Base-by-base conservation (phyloP, 2,888 invertebrate genomes). In the Salticus scenicus region DNA sequence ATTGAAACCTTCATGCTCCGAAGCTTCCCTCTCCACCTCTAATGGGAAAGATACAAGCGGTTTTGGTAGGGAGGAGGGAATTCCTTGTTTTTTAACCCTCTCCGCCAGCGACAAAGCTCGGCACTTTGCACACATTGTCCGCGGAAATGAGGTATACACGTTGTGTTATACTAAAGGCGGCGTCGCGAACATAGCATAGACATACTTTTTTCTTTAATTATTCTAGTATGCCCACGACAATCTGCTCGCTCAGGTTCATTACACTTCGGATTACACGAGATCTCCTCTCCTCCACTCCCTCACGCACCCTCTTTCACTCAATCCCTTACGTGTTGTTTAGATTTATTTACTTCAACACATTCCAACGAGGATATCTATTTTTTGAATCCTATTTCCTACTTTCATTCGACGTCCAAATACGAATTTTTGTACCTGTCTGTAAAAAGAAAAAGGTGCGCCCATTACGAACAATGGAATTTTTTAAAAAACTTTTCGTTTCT, bases 1-100 rank as follows among this genome's bases (percentile, higher is more conserved):
- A 85, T 85, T 85, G 84, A 85, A 85, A 85, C 78, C 84, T 78
- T 79, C 69, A 33, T 63, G 70, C 73, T 79, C 72, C 67, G 57
- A 33, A 69, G 51, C 51, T 57, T 51, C 70, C 42, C 70, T 57
- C 70, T 28, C 41, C 24, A 42, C 17, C 71, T 33, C 70, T 82
- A 82, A 75, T 75, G 57, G 75, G 81, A 75, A 28, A 14, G 73
- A 57, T n/a, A 47, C 47, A 10, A 47, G 10, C 2, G 17, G n/a
- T n/a, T n/a, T n/a, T 20, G 31, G 47, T 2, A 17, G 47, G 47
- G 14, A 17, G 31, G 28, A 10, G 20, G 31, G 41, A 10, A 27
- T 51, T 33, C 28, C 76, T 82, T 82, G 82, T 82, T 76, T 82
- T 76, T 82, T 82, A 75, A 74, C 75, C 75, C 81, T 33, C 81